These are phyloP conservation scores for Recurvirostra avosetta DNA, from an alignment of 2,113 vertebrate genomes.

Conservation along the genomic window DNA sequence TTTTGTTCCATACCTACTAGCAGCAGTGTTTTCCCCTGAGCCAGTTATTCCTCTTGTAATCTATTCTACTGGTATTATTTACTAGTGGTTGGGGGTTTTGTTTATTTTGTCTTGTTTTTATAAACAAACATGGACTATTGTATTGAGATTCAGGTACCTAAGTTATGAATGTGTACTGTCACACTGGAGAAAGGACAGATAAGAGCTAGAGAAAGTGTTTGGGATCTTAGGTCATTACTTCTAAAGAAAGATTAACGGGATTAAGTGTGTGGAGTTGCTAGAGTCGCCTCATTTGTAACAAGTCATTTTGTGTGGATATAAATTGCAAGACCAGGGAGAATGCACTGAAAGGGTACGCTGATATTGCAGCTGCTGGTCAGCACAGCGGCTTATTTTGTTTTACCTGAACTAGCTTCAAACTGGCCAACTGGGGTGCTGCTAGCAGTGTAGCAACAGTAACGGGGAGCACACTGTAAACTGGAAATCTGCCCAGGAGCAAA, in stretches of 20 bases:
- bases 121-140: neutral
- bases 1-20: neutral
- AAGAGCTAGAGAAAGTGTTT: neutral
- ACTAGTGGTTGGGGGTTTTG: neutral
- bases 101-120: neutral
- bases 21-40: neutral
- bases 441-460: neutral
- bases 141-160: neutral
- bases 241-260: neutral
- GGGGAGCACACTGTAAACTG: neutral
- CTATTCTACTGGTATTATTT: neutral
- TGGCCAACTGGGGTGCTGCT: neutral
- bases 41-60: neutral
- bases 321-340: neutral
- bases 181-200: neutral
- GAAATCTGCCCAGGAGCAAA: neutral
- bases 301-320: neutral
- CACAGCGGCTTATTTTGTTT: neutral
- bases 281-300: neutral
- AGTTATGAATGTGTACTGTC: neutral
- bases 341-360: rapidly evolving
- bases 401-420: neutral
- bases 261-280: neutral
- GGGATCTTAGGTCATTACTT: neutral
- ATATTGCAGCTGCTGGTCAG: neutral